Conservation (phyloP, 1,140 invertebrate species). For the Aphelenchoides fujianensis region DNA sequence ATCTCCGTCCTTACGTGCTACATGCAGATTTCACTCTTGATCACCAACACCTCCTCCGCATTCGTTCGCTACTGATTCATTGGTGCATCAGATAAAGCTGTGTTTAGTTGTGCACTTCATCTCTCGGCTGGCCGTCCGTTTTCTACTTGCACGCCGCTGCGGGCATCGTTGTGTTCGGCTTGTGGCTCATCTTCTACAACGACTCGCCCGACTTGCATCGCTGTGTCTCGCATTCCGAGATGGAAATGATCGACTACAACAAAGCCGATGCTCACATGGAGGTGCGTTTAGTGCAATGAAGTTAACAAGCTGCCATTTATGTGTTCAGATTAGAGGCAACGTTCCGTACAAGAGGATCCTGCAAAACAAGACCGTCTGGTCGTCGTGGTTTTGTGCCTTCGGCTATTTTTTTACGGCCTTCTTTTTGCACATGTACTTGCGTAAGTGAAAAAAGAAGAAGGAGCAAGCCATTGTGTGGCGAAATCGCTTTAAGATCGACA, state of each 20-base stretch:
- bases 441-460: no score
- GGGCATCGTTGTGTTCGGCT: constrained; percentile 10
- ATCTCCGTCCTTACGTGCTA: constrained; percentile 18
- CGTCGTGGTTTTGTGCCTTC: constrained; percentile 12
- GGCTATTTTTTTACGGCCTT: constrained; percentile 10
- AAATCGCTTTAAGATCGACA: no score
- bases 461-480: no score
- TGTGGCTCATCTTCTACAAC: constrained; percentile 15
- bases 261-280: constrained; percentile 18
- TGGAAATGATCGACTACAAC: constrained; percentile 21
- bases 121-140: constrained; percentile 26
- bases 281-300: background rate
- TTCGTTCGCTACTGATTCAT: constrained; percentile 1
- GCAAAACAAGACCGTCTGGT: background rate
- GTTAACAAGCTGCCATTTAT: constrained; percentile 17
- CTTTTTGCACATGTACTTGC: constrained; percentile 19
- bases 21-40: constrained; percentile 6
- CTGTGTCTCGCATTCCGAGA: constrained; percentile 8
- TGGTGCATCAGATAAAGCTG: background rate
- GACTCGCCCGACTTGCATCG: constrained; percentile 22
- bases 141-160: constrained; percentile 23
- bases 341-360: constrained; percentile 26
- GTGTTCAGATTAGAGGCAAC: background rate
- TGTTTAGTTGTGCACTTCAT: constrained; percentile 15
- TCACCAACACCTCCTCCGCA: constrained; percentile 22